Percentiles rank a stretch among this genome's conserved stretches.
These are phyloP conservation scores for Sebastes miniatus DNA, from an alignment of 2,797 vertebrate species.

Conservation along the genomic window DNA sequence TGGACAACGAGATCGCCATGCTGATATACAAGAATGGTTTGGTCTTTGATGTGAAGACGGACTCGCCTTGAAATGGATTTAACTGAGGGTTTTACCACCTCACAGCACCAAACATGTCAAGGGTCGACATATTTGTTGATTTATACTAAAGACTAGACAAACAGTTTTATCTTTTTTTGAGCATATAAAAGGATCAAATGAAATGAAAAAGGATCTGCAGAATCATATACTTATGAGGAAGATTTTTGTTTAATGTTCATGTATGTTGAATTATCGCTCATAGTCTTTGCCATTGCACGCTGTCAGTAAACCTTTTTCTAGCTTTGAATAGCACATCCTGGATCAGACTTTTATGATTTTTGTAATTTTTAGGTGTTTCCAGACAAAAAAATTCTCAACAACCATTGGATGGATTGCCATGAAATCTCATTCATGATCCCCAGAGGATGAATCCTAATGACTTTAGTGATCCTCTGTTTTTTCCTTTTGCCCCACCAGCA, in stretches of 20 bases:
- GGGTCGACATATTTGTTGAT: not conserved
- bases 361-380: not conserved
- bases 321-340: not conserved
- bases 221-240: not conserved
- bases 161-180: not conserved
- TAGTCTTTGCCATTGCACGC: not conserved
- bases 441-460: not conserved
- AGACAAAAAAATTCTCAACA: not conserved
- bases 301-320: not conserved
- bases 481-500: too few relatives aligned
- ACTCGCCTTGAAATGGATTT: slow-evolving; percentile 24
- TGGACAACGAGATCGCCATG: slow-evolving; percentile 54
- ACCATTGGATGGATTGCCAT: not conserved
- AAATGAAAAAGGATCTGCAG: not conserved
- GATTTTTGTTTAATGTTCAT: not conserved
- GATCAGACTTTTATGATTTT: not conserved
- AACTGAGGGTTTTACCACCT: not conserved
- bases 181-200: not conserved
- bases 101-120: not conserved
- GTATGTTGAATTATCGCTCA: not conserved
- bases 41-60: slow-evolving; percentile 68
- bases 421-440: not conserved
- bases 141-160: not conserved
- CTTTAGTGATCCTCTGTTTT: too few relatives aligned
- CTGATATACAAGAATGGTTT: slow-evolving; percentile 72